Conservation (phyloP, 2,113 vertebrate genomes). For the Ceyx melanurus region DNA sequence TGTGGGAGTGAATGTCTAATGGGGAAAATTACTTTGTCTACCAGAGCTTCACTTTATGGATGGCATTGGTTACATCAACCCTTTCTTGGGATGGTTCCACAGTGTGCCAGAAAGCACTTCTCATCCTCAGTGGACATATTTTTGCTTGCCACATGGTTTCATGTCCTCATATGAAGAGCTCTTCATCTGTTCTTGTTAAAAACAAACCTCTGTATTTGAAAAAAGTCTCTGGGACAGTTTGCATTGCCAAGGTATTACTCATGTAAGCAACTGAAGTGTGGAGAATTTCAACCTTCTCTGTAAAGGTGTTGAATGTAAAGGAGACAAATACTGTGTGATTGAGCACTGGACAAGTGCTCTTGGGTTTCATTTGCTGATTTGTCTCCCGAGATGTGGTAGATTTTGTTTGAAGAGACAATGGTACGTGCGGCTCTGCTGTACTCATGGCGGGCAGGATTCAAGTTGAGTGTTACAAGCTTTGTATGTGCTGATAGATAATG, state of each 20-base stretch:
- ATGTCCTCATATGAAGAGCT: neutral
- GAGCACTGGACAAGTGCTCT: neutral
- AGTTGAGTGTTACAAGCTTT: conserved; percentile 8
- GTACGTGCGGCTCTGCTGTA: neutral
- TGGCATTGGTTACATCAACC: neutral
- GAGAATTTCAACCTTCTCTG: neutral
- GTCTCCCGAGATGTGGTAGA: neutral
- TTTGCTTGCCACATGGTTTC: neutral
- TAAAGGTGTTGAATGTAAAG: neutral
- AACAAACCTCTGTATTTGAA: neutral
- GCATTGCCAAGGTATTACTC: neutral
- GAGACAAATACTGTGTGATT: neutral
- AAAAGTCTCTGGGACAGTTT: neutral
- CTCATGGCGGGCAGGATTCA: neutral
- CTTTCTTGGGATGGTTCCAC: neutral
- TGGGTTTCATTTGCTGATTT: neutral
- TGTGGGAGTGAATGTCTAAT: neutral
- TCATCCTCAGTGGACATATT: neutral
- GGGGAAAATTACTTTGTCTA: neutral
- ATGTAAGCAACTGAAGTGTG: neutral
- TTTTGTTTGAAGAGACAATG: neutral
- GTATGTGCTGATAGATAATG: neutral
- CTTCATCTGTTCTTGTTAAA: neutral
- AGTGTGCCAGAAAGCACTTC: neutral
- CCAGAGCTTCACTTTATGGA: neutral